Base-by-base conservation (phyloP, 2,797 vertebrate genomes). In the Enteromius thamalakanensis region DNA sequence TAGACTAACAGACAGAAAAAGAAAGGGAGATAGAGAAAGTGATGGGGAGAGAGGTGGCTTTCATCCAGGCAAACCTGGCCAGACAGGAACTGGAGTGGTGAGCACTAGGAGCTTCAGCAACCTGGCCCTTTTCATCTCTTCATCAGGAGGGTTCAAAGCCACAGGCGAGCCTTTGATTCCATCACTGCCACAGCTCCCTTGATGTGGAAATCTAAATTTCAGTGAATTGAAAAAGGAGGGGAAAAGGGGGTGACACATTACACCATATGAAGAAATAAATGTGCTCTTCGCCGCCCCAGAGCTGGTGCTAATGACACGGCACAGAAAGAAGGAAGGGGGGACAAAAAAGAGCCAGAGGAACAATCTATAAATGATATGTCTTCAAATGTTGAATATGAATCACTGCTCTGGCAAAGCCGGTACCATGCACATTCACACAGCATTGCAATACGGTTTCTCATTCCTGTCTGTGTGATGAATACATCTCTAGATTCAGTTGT, bases 81-180 rank as follows among this genome's bases (percentile, higher is more conserved):
- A 87, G 89, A 88, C 89, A 87, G 86, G 87, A 90, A 85, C 76
- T 83, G 80, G 80, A 86, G 85, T 85, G 87, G 79, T 80, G 85
- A 88, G 89, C 65, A 72, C 74, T 83, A 84, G 86, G 86, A 80
- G 85, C 86, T 71, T 65, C 79, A 72, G 83, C 78, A 86, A 88
- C 88, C 86, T 89, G 79, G 75, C 51, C 89, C 88, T 91, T 94
- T 94, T 94, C 92, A 94, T 94, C 93, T 93, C 90, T 87, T 87
- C 90, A 91, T 91, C 92, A 91, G 84, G 53, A 86, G 85, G 91
- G 89, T 93, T 94, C 94, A 94, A 94, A 94, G 92, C 88, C 85
- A 72, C 89, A 88, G 82, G 87, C 88, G 79, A 88, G 86, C 80
- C 92, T 93, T 93, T 94, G 92, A 94, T 94, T 92, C 90, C 89